These are phyloP conservation scores for Trichosurus vulpecula DNA, from an alignment of 2,797 vertebrate genomes.

Conservation along the genomic window DNA sequence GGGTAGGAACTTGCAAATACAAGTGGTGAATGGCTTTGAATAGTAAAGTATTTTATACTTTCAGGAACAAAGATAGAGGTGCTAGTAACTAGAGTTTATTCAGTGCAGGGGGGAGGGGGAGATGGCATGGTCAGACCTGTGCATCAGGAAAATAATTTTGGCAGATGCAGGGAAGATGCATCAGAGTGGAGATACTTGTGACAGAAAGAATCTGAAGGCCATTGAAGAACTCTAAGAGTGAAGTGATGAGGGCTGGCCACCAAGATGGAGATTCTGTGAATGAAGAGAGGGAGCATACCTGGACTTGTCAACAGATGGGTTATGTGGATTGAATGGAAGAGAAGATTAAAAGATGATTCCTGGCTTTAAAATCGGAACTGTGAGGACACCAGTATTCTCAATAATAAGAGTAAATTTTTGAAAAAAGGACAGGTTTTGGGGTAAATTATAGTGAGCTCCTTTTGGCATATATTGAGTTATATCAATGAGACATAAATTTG, in stretches of 20 bases:
- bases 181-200: neutral
- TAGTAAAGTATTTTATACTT: neutral
- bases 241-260: neutral
- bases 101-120: neutral
- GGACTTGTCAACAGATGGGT: neutral
- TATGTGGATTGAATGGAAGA: neutral
- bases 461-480: neutral
- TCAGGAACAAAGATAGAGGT: neutral
- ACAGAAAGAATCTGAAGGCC: neutral
- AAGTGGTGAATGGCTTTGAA: neutral
- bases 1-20: neutral
- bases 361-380: neutral
- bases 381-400: neutral
- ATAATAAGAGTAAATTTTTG: neutral
- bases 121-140: neutral
- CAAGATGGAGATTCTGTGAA: neutral
- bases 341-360: neutral
- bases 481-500: neutral
- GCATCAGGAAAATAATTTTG: neutral
- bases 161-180: neutral
- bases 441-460: neutral
- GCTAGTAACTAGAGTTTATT: neutral
- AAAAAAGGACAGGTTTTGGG: neutral
- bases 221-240: neutral
- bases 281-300: neutral